Conservation (phyloP, 2,797 vertebrate genomes). For the Masticophis lateralis region DNA sequence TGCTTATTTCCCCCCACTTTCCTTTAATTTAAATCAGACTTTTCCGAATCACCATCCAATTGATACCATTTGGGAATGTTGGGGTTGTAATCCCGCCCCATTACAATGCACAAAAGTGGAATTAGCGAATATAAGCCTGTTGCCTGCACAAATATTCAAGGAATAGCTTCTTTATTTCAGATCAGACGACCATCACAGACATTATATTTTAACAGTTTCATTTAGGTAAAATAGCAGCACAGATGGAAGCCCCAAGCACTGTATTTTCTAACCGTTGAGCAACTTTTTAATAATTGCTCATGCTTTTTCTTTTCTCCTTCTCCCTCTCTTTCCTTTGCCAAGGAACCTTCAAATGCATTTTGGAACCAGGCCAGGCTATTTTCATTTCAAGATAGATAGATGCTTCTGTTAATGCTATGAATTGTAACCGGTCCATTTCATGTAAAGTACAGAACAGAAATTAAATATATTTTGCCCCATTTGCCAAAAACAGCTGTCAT, state of each 20-base stretch:
- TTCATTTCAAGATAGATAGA: not conserved
- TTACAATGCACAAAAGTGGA: not conserved
- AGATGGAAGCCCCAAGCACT: not conserved
- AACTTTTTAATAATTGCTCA: not conserved
- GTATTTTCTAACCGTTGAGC: not conserved
- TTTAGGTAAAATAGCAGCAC: not conserved
- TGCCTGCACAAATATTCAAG: not conserved
- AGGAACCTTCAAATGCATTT: not conserved
- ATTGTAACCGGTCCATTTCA: conserved; percentile 7
- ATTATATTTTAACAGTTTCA: not conserved
- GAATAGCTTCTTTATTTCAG: not conserved
- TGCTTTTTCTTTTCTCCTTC: not conserved
- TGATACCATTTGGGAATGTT: not conserved
- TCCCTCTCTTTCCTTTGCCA: not conserved
- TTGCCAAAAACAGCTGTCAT: not conserved
- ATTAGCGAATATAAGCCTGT: not conserved
- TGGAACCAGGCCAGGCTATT: not conserved
- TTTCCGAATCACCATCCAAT: not conserved
- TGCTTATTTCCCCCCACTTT: fast-evolving
- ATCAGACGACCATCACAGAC: not conserved
- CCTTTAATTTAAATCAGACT: not conserved
- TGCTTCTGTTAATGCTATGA: not conserved
- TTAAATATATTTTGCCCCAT: conserved; percentile 2
- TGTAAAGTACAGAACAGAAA: not conserved
- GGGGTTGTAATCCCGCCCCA: not conserved